Conservation (phyloP, 2,888 invertebrate species). For the Gari tellinella region DNA sequence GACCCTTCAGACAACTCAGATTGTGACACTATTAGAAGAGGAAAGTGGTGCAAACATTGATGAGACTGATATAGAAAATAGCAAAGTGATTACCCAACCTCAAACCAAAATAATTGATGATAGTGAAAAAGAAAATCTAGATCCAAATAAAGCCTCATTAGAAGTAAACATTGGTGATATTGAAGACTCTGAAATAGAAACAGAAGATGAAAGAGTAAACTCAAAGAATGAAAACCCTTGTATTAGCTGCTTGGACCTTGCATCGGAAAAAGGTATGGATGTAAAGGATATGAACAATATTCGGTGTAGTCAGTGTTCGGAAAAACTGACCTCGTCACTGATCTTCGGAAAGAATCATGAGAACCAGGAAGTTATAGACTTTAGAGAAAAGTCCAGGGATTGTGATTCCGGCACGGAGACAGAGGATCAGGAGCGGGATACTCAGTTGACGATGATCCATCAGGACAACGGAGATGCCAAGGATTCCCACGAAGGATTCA, state of each 20-base stretch:
- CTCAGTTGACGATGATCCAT: background rate
- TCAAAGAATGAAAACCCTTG: constrained; percentile 35
- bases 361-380: constrained; percentile 48
- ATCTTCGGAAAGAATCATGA: constrained; percentile 23
- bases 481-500: too few species aligned
- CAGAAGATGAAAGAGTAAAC: constrained; percentile 40
- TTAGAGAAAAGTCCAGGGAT: constrained; percentile 12
- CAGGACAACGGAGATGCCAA: background rate
- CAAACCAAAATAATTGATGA: too few species aligned
- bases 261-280: constrained; percentile 1
- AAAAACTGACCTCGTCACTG: constrained; percentile 17
- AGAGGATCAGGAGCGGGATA: constrained; percentile 11
- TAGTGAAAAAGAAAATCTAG: background rate
- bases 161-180: background rate
- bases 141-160: constrained; percentile 4
- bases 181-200: constrained; percentile 43
- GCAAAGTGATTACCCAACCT: too few species aligned
- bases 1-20: too few species aligned
- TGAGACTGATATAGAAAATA: too few species aligned
- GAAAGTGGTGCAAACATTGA: too few species aligned
- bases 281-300: background rate
- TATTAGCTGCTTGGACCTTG: constrained; percentile 50
- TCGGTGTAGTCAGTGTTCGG: constrained; percentile 39
- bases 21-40: too few species aligned
- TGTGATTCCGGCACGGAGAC: constrained; percentile 36